Percentiles rank a stretch among this genome's conserved stretches.
These are phyloP conservation scores for Anas platyrhynchos DNA, from an alignment of 2,113 vertebrate genomes.

Conservation along the genomic window DNA sequence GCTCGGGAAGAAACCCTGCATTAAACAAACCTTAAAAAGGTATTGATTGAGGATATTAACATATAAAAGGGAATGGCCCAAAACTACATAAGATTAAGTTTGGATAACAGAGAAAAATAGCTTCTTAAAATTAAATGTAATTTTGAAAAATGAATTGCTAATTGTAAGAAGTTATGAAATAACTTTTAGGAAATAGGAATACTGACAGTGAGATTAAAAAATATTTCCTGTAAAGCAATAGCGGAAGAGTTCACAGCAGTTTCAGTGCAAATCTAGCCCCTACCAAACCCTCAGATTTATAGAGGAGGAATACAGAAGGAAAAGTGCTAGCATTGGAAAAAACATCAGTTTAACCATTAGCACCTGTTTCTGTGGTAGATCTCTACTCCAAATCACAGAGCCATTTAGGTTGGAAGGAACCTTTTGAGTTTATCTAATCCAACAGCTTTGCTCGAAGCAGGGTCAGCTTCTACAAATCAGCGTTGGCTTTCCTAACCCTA, in stretches of 20 bases:
- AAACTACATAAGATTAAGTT: not conserved
- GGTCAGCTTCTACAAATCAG: not conserved
- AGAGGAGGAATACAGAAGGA: not conserved
- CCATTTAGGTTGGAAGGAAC: not conserved
- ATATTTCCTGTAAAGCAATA: not conserved
- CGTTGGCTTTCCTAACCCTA: not conserved
- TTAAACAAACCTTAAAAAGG: not conserved
- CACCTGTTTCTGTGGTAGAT: not conserved
- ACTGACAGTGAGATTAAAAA: not conserved
- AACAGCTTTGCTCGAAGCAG: not conserved
- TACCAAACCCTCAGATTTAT: not conserved
- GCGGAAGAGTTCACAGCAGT: not conserved
- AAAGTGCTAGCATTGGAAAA: not conserved
- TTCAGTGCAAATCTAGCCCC: not conserved
- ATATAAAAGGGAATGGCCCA: not conserved
- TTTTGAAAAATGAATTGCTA: not conserved
- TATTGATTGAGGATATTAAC: not conserved
- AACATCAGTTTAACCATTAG: not conserved
- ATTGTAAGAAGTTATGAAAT: not conserved
- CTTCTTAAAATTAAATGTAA: not conserved
- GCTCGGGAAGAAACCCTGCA: not conserved
- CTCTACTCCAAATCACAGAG: not conserved
- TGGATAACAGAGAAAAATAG: not conserved
- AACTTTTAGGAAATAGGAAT: not conserved
- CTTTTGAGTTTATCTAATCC: not conserved